These are phyloP conservation scores for Ectemnius lituratus DNA, from an alignment of 2,888 invertebrate species.

Conservation along the genomic window DNA sequence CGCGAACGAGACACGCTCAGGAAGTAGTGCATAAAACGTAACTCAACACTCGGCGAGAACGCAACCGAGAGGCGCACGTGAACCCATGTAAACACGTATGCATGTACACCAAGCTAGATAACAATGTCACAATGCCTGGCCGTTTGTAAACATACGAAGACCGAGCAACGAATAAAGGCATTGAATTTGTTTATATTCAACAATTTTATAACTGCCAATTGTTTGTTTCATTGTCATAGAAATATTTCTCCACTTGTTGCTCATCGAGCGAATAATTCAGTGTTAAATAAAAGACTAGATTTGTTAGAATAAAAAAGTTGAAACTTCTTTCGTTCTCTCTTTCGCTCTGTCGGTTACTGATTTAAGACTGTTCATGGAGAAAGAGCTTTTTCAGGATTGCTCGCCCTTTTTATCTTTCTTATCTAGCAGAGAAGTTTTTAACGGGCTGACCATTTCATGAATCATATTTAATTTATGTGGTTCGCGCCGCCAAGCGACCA, in stretches of 20 bases:
- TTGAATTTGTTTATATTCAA: too few species aligned
- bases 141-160: background rate
- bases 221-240: too few species aligned
- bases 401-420: conserved; percentile 18
- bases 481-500: background rate
- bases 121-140: background rate
- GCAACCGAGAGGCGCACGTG: too few species aligned
- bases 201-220: too few species aligned
- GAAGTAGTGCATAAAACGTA: conserved; percentile 30
- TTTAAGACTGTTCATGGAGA: conserved; percentile 24
- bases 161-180: background rate
- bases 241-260: too few species aligned
- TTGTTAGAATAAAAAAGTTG: too few species aligned
- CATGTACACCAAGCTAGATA: background rate
- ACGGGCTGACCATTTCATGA: conserved; percentile 25
- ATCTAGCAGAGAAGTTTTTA: conserved; percentile 34
- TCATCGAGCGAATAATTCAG: too few species aligned
- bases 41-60: background rate
- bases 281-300: too few species aligned
- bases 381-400: conserved; percentile 17
- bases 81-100: too few species aligned
- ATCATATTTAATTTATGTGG: conserved; percentile 47
- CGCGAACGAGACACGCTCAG: background rate
- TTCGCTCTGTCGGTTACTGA: conserved; percentile 12
- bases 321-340: too few species aligned